Evolutionary conservation across 2,888 invertebrate genomes (phyloP).

Genomic region (Bibio marci): DNA sequence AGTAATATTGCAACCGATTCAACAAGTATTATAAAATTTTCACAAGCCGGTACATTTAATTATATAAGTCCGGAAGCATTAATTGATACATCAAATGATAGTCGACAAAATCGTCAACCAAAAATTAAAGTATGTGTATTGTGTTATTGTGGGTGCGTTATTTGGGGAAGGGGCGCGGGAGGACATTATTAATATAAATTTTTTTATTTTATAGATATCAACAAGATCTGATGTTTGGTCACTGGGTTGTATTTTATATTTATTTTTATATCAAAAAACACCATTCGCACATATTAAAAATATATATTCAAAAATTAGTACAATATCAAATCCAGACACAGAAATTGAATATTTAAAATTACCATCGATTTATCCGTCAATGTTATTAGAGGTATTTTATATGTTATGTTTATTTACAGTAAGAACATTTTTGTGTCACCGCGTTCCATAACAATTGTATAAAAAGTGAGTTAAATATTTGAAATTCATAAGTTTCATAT

Average conservation of each 20-base stretch:
- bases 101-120: conserved; percentile 28
- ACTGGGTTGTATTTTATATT: conserved; percentile 88
- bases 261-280: conserved; percentile 74
- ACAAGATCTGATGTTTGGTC: conserved; percentile 96
- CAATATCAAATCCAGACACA: conserved; percentile 57
- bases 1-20: conserved; percentile 72
- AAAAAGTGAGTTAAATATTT: no score
- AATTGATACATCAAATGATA: conserved; percentile 38
- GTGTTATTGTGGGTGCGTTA: neutral
- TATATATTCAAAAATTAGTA: conserved; percentile 53
- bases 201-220: conserved; percentile 45
- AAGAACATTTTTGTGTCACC: no score
- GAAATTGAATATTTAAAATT: conserved; percentile 54
- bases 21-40: conserved; percentile 73
- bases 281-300: conserved; percentile 74
- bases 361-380: conserved; percentile 32
- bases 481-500: no score
- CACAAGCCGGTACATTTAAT: conserved; percentile 76
- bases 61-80: conserved; percentile 94
- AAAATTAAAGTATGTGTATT: conserved; percentile 29
- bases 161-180: neutral
- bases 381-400: conserved; percentile 22
- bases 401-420: no score
- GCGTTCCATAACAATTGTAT: no score
- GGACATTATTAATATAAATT: conserved; percentile 2